A percentile compares a stretch with the other conserved stretches of the same genome.
phyloP scores from a whole-genome alignment of 2,888 invertebrate genomes.

The Temnothorax rugatulus region DNA sequence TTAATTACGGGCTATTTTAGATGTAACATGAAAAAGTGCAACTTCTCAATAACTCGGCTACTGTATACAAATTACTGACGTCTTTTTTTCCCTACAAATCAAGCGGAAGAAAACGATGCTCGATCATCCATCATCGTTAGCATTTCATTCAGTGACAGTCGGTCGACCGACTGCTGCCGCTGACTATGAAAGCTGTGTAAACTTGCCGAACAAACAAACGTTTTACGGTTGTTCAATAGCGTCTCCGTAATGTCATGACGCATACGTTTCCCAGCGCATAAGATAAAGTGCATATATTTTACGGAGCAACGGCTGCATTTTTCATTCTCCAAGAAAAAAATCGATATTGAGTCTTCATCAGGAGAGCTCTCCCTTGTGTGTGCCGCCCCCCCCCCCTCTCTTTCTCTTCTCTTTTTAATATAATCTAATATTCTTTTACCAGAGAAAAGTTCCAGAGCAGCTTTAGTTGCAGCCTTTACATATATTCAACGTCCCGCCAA shows the following conservation, averaged over 20 bases:
- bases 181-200: slow-evolving; percentile 79
- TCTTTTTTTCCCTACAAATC: slow-evolving; percentile 41
- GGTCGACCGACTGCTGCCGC: slow-evolving; percentile 73
- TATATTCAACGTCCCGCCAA: neutral
- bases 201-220: slow-evolving; percentile 80
- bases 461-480: slow-evolving; percentile 12
- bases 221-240: slow-evolving; percentile 71
- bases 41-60: slow-evolving; percentile 24
- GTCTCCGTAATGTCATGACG: slow-evolving; percentile 47
- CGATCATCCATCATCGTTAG: slow-evolving; percentile 82
- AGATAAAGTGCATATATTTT: slow-evolving; percentile 54
- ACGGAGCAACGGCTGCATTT: slow-evolving; percentile 42
- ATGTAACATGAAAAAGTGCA: neutral
- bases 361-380: slow-evolving; percentile 6
- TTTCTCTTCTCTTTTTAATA: neutral
- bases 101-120: slow-evolving; percentile 59
- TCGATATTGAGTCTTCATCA: slow-evolving; percentile 54
- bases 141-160: slow-evolving; percentile 79
- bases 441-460: slow-evolving; percentile 23
- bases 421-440: slow-evolving; percentile 41
- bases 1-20: slow-evolving; percentile 22
- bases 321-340: slow-evolving; percentile 49
- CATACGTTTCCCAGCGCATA: slow-evolving; percentile 38
- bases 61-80: slow-evolving; percentile 34
- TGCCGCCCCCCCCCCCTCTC: neutral